Base-by-base conservation (phyloP, 92 coral and sea anemone species). In the Desmophyllum pertusum region DNA sequence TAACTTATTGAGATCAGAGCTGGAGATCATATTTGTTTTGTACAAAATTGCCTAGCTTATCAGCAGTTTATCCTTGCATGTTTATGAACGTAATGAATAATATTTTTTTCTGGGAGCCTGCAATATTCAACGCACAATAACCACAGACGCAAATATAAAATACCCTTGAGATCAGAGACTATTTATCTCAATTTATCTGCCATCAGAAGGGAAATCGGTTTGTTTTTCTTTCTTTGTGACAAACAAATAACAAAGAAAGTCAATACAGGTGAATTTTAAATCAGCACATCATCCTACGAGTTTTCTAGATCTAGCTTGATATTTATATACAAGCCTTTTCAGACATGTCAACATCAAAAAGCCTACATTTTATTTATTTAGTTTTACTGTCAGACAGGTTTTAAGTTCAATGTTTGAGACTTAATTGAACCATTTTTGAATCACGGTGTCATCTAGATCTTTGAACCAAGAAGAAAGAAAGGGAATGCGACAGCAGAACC, bases 1-100 rank as follows among this genome's bases (percentile, higher is more conserved):
- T 80, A 67, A 55, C 70, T 55, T 72, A 55, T 71, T 53, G 27
- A 40, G 46, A 33, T 41, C 64, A 80, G 19, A 65, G 63, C 42
- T 37, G 41, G 48, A 42, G 77, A n/a, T 39, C 25, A 41, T 72
- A 46, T 72, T 72, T 41, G 77, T 46, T 75, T 33, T 79, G 83
- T 77, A 59, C 19, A 27, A 57, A 77, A 67, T 27, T 39, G 50
- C 64, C 14, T 4, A 38, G 48, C n/a, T 30, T 48, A 48, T 17
- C 1, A 57, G 30, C 63, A 57, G 31, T n/a, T 6, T 1, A 8
- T 57, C 10, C 63, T 57, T n/a, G 21, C 13, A 57, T 13, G 27
- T 57, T n/a, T 13, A 57, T 6, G 2, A 9, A 21, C 61, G 61
- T 53, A 59, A 29, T 23, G 27, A 25, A 8, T 59, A 11, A 25